Evolutionary conservation across 1,140 invertebrate species (phyloP), one percentile per base, ranked within the genome.

Genomic region (Wiebesia pumilae): DNA sequence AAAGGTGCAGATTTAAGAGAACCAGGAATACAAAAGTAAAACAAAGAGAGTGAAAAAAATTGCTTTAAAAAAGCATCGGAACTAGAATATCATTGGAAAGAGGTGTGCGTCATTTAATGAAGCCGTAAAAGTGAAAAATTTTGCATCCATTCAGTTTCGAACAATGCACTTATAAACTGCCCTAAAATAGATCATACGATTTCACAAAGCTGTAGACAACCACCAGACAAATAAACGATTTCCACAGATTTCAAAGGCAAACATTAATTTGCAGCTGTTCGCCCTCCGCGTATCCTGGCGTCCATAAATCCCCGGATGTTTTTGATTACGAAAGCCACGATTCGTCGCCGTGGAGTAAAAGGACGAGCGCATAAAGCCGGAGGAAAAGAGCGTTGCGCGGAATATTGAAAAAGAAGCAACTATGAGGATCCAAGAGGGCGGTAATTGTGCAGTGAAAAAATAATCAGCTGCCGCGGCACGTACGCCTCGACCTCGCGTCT

Each of bases 391-490:
- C 10, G 19, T 54, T 16, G 51, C 7, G 19, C 47, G 24, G 33
- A 51, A 33, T 3, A 86, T 47, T 35, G 12, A 35, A 78, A 65
- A 81, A 62, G 30, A 58, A 65, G 7, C 27, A 78, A 51, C 14
- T 54, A 16, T 19, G 30, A n/a, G 43, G 24, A 3, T 51, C 86
- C 83, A 87, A 83, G 84, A 79, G 78, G 81, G 84, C 88, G 87
- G 90, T 90, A 92, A 91, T 91, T 90, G 91, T 88, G 88, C 84
- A 88, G 87, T 92, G 85, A 92, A 92, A 93, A 92, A 92, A 91
- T 92, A 91, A 93, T 92, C 90, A 92, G 89, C 88, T 89, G 87
- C 83, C 84, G 83, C 81, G 85, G 85, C 90, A 90, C 90, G 89
- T 90, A 89, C 88, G 85, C 12, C 30, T 51, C 9, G 12, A 19